These are phyloP conservation scores for Alosa sapidissima DNA, from an alignment of 2,797 vertebrate genomes.

Conservation along the genomic window DNA sequence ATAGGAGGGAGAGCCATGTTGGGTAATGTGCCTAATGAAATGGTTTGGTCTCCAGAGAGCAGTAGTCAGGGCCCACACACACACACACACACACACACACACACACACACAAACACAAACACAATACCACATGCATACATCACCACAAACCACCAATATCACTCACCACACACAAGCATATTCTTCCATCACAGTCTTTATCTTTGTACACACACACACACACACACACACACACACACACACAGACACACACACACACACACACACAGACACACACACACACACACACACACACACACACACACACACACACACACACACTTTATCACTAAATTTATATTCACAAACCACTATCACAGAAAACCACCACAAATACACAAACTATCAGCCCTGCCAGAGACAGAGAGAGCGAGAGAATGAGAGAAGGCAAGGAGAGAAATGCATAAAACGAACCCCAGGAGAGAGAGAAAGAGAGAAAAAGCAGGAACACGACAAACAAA, in stretches of 20 bases:
- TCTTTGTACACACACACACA: not conserved
- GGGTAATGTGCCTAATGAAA: conserved; percentile 18
- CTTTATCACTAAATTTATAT: not conserved
- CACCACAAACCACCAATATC: not conserved
- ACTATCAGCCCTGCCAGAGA: not conserved
- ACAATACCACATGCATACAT: not conserved
- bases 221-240: conserved; percentile 15
- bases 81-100: conserved; percentile 9
- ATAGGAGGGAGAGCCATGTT: not conserved
- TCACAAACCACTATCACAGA: not conserved
- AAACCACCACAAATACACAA: not conserved
- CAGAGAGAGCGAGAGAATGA: not conserved
- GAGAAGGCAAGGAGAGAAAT: not conserved
- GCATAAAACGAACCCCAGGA: not conserved
- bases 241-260: conserved; percentile 29
- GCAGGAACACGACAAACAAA: not conserved
- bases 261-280: conserved; percentile 12
- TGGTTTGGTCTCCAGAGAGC: not conserved
- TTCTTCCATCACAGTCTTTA: no score
- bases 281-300: conserved; percentile 15
- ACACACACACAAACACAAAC: not conserved
- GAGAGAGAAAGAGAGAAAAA: not conserved
- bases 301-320: conserved; percentile 29
- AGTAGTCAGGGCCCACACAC: not conserved
- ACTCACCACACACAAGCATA: no score